A percentile compares a stretch with the other conserved stretches of the same genome.
Conservation (phyloP, 2,113 vertebrate genomes). For the Lanius ludovicianus region DNA sequence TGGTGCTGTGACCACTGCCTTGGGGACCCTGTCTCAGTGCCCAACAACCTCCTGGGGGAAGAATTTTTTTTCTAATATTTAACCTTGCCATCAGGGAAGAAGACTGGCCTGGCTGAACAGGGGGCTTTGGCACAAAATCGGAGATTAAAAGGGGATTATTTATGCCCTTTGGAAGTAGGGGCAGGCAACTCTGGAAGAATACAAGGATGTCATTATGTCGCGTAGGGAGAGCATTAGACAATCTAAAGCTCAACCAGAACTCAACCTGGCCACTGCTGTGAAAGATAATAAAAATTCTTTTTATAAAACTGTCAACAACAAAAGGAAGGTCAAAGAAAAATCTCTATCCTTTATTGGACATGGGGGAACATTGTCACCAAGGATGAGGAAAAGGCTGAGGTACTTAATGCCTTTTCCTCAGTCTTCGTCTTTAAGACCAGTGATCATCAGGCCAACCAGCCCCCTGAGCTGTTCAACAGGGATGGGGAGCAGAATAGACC, state of each 20-base stretch:
- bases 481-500: not conserved
- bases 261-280: not conserved
- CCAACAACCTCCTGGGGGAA: not conserved
- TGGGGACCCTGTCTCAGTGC: too few species aligned
- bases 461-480: not conserved
- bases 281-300: not conserved
- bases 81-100: not conserved
- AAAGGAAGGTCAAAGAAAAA: not conserved
- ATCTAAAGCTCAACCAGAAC: not conserved
- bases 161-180: not conserved
- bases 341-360: not conserved
- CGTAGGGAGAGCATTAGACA: not conserved
- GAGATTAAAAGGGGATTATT: not conserved
- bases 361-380: not conserved
- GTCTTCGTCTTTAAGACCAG: not conserved
- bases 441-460: rapidly evolving
- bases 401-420: not conserved
- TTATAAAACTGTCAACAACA: not conserved
- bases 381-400: not conserved
- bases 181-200: not conserved
- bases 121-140: not conserved
- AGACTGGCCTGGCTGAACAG: too few species aligned
- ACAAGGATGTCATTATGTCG: not conserved
- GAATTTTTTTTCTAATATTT: not conserved
- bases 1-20: not conserved